Conservation (phyloP, 2,113 vertebrate genomes). For the Thunnus maccoyii region DNA sequence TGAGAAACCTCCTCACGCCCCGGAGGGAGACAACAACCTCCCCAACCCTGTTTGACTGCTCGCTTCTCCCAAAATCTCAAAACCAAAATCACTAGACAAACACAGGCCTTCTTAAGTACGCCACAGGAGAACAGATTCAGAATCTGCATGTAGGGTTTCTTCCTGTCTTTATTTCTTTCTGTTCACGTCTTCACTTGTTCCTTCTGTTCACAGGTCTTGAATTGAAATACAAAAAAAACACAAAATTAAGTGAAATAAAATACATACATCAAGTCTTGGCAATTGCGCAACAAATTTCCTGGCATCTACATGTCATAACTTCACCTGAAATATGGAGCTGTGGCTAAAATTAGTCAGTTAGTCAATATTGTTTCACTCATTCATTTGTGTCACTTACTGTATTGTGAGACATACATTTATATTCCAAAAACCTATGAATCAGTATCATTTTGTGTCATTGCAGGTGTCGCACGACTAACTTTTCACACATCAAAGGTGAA, state of each 20-base stretch:
- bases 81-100: conserved; percentile 63
- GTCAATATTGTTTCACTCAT: too few relatives aligned
- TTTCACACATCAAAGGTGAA: too few relatives aligned
- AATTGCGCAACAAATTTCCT: neutral
- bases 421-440: too few relatives aligned
- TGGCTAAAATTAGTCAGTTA: too few relatives aligned
- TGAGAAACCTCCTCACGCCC: conserved; percentile 59
- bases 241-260: conserved; percentile 5
- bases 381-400: too few relatives aligned
- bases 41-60: conserved; percentile 35
- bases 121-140: conserved; percentile 32
- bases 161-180: conserved; percentile 5
- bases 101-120: conserved; percentile 12
- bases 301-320: neutral
- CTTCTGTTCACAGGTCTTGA: too few relatives aligned
- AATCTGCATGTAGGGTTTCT: conserved; percentile 6
- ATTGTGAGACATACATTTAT: too few relatives aligned
- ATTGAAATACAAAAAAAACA: neutral
- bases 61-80: conserved; percentile 16
- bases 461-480: too few relatives aligned
- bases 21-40: conserved; percentile 63
- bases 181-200: neutral
- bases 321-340: neutral
- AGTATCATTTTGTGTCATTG: too few relatives aligned
- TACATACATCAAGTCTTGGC: neutral